These are phyloP conservation scores for Eurois occulta DNA, from an alignment of 2,888 invertebrate genomes.

Conservation along the genomic window DNA sequence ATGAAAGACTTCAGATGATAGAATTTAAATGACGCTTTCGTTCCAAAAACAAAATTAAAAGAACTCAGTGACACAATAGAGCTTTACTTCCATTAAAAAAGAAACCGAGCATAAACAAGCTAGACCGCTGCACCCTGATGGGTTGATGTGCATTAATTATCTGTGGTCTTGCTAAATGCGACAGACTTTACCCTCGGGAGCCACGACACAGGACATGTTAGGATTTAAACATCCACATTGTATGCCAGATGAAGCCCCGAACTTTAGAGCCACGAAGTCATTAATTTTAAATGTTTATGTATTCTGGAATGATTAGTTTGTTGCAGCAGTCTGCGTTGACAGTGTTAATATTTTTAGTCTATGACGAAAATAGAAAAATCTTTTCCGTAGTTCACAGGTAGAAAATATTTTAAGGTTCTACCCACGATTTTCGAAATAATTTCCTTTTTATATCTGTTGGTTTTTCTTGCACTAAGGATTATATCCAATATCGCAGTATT, in stretches of 20 bases:
- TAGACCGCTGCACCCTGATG: conserved; percentile 47
- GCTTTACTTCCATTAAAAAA: background rate
- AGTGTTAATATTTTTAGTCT: conserved; percentile 10
- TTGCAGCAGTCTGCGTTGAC: background rate
- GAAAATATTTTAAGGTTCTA: background rate
- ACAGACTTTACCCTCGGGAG: conserved; percentile 42
- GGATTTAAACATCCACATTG: conserved; percentile 54
- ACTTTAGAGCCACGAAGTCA: conserved; percentile 45
- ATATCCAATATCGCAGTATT: background rate
- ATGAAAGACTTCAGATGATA: background rate
- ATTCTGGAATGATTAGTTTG: conserved; percentile 25
- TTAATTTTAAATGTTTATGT: conserved; percentile 46
- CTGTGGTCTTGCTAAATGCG: conserved; percentile 54
- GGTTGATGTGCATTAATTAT: conserved; percentile 60
- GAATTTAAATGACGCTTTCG: background rate
- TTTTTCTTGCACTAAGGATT: background rate
- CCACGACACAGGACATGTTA: conserved; percentile 37
- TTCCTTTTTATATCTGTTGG: background rate
- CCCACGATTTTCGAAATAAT: background rate
- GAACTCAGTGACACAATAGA: background rate
- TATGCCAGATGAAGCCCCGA: conserved; percentile 35
- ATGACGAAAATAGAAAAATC: background rate
- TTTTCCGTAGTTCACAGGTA: background rate
- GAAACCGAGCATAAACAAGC: conserved; percentile 24
- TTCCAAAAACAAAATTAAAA: conserved; percentile 6